A percentile compares a stretch with the other conserved stretches of the same genome.
Conservation (phyloP, 1,140 invertebrate genomes). For the Hylaeus volcanicus region DNA sequence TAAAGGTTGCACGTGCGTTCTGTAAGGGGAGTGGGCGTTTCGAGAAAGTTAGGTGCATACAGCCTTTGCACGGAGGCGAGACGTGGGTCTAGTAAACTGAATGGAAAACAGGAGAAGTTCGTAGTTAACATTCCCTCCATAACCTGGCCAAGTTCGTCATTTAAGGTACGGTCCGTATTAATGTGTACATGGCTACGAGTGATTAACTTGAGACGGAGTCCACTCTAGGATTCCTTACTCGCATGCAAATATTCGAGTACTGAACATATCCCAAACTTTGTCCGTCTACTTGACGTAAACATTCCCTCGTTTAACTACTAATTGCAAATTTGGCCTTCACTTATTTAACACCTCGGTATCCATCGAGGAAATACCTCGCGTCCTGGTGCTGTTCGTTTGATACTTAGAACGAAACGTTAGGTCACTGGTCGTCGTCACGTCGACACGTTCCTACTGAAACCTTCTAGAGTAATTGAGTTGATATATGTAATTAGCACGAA, state of each 20-base stretch:
- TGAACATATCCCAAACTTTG: no score
- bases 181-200: neutral
- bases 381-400: no score
- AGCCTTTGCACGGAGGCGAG: neutral
- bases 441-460: no score
- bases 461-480: no score
- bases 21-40: neutral
- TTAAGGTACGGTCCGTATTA: constrained; percentile 24
- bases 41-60: neutral
- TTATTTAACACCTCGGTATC: no score
- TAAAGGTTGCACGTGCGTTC: neutral
- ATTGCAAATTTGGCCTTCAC: no score
- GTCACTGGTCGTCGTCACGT: no score
- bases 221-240: neutral
- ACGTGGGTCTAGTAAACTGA: neutral
- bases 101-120: constrained; percentile 20
- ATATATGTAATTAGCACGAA: no score
- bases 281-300: no score
- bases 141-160: constrained; percentile 1
- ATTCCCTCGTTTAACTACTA: no score
- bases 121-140: constrained; percentile 16
- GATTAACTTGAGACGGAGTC: constrained; percentile 5
- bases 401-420: no score
- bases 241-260: neutral
- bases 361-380: no score